Evolutionary conservation across 2,888 invertebrate genomes (phyloP), one percentile per base, ranked within the genome.

Genomic region (Sacculina carcini): DNA sequence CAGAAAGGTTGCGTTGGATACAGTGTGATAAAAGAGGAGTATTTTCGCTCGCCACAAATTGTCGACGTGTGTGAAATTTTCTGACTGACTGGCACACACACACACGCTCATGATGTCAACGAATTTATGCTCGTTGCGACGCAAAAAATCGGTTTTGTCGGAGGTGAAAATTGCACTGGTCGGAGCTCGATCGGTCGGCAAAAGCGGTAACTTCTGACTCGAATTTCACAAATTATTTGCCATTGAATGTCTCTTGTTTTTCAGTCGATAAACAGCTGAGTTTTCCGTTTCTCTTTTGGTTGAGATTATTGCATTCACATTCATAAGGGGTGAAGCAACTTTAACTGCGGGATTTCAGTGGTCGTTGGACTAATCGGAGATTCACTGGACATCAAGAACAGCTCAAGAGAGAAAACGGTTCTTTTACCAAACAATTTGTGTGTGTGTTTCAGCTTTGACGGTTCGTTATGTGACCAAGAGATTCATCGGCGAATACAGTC

Each of bases 401-500:
- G 10, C 12, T 42, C 19, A n/a, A 34, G 5, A 26, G 9, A 16
- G 21, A 10, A 5, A 10, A 51, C 12, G 48, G n/a, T n/a, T 51
- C 5, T 49, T 31, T 48, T 50, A 36, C 29, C 47, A 23, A 12
- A 4, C 16, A n/a, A n/a, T n/a, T n/a, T n/a, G n/a, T n/a, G n/a
- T n/a, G n/a, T 12, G 34, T n/a, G 42, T 72, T 72, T 53, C 72
- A 82, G 81, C 81, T 5, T 67, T 86, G 60, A 80, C 84, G 23
- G 89, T 90, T 52, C 74, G 89, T 55, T 90, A 87, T 65, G 71
- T 90, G 55, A 89, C 89, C n/a, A 81, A 80, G 62, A 72, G 89
- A 52, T 90, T 85, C 67, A 90, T 90, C 56, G 87, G 89, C 47
- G 89, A 90, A 69, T 90, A 90, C 67, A 87, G 87, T 65, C 85